Evolutionary conservation across 2,113 vertebrate species (phyloP).

Genomic region (Mormyrus lacerda): DNA sequence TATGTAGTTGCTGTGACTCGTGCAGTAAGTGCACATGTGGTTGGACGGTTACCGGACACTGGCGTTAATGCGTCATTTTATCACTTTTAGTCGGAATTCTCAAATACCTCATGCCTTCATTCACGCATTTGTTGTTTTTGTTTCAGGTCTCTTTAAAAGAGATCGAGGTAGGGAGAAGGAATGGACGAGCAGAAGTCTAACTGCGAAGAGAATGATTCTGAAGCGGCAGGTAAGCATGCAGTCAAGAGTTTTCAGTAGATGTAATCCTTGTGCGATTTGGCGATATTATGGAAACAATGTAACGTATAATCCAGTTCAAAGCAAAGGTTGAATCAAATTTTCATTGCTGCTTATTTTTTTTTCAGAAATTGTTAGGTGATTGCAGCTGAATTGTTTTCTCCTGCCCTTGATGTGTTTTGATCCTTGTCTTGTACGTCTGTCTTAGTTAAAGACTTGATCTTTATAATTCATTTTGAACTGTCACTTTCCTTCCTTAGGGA

Average conservation of each 20-base stretch:
- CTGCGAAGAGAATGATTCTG: slow-evolving; percentile 88
- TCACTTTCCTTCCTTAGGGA: not conserved
- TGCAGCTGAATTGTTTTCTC: not conserved
- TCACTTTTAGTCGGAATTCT: not conserved
- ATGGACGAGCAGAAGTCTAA: slow-evolving; percentile 93
- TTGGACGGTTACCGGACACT: not conserved
- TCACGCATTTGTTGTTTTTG: slow-evolving; percentile 18
- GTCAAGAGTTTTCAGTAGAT: not conserved
- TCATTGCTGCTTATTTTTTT: not conserved
- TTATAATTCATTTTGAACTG: not conserved
- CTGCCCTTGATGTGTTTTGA: not conserved
- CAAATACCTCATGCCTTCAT: not conserved
- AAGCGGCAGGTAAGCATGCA: slow-evolving; percentile 68
- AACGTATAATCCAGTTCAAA: not conserved
- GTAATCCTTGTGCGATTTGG: not conserved
- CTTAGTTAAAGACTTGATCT: not conserved
- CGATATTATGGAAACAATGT: not conserved
- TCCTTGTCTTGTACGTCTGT: not conserved
- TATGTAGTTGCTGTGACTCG: not conserved
- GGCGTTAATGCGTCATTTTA: not conserved
- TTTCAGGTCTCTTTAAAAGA: slow-evolving; percentile 77
- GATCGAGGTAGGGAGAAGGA: slow-evolving; percentile 71
- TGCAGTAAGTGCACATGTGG: not conserved
- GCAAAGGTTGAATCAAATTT: not conserved
- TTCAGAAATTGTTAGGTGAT: not conserved